Conservation (phyloP, 2,888 invertebrate species). For the Drosophila monieri region DNA sequence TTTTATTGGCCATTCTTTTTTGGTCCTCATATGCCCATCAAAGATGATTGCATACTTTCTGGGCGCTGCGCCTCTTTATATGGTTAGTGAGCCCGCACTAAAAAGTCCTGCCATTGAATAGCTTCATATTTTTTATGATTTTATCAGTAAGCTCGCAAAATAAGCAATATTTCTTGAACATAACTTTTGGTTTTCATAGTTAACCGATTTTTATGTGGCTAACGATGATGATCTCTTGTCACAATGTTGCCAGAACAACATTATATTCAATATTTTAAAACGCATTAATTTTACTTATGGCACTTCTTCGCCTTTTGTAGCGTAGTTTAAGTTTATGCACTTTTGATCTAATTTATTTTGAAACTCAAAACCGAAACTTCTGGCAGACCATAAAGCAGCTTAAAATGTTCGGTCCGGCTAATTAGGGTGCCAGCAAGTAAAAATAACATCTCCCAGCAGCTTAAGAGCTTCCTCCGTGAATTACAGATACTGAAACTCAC, state of each 20-base stretch:
- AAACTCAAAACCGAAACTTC: neutral
- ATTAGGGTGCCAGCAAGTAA: conserved; percentile 6
- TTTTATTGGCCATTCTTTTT: conserved; percentile 6
- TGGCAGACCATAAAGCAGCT: conserved; percentile 3
- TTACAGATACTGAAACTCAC: conserved; percentile 10
- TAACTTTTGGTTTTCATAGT: conserved; percentile 10
- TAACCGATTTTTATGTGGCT: conserved; percentile 6
- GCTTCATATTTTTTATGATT: conserved; percentile 32
- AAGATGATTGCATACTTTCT: conserved; percentile 57
- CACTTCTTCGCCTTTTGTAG: neutral
- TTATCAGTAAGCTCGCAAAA: conserved; percentile 23
- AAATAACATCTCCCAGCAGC: conserved; percentile 3
- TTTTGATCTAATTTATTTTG: neutral
- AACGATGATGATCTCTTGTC: neutral
- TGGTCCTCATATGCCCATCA: conserved; percentile 61
- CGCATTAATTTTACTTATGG: neutral
- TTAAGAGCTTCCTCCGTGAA: conserved; percentile 12
- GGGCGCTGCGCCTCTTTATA: conserved; percentile 42
- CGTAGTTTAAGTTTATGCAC: neutral
- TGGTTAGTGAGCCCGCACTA: conserved; percentile 40
- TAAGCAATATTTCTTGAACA: conserved; percentile 9
- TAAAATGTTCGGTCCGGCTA: conserved; percentile 4
- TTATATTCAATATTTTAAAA: conserved; percentile 13
- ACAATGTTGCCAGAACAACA: neutral
- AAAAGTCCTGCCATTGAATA: conserved; percentile 24